These are phyloP conservation scores for Phrynocephalus versicolor DNA, from an alignment of 2,113 vertebrate genomes.

Conservation along the genomic window DNA sequence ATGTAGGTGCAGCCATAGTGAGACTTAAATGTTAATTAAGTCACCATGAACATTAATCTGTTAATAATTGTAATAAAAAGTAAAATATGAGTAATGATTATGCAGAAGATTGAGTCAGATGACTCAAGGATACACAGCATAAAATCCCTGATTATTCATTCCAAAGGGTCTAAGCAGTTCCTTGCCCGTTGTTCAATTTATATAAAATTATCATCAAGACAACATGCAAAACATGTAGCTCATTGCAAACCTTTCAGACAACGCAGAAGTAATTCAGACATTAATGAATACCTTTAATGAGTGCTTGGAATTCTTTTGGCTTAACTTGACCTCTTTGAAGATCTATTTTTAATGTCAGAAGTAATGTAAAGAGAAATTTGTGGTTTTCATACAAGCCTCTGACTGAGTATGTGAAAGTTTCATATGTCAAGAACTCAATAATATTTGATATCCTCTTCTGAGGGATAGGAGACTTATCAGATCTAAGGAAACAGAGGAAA, in stretches of 20 bases:
- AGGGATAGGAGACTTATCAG: constrained; percentile 76
- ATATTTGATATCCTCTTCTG: constrained; percentile 79
- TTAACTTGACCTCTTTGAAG: constrained; percentile 74
- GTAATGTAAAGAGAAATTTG: constrained; percentile 79
- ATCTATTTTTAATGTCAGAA: constrained; percentile 80
- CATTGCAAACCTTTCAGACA: neutral
- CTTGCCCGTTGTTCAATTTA: neutral
- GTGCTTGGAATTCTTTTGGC: constrained; percentile 74
- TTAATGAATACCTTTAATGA: constrained; percentile 74
- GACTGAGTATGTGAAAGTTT: constrained; percentile 73
- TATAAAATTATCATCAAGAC: neutral
- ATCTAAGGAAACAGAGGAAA: constrained; percentile 58
- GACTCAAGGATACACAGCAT: too few species aligned
- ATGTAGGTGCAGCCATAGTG: too few species aligned
- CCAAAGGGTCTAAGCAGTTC: neutral
- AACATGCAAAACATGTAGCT: neutral
- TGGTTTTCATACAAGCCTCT: constrained; percentile 80
- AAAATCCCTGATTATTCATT: neutral
- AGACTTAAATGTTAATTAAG: neutral
- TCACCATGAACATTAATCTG: neutral
- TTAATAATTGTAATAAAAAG: neutral
- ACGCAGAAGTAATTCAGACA: neutral
- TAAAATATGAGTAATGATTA: too few species aligned
- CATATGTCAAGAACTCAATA: constrained; percentile 76
- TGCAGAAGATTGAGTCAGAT: neutral